Evolutionary conservation across 2,113 vertebrate species (phyloP).

Genomic region (Mormyrus lacerda): DNA sequence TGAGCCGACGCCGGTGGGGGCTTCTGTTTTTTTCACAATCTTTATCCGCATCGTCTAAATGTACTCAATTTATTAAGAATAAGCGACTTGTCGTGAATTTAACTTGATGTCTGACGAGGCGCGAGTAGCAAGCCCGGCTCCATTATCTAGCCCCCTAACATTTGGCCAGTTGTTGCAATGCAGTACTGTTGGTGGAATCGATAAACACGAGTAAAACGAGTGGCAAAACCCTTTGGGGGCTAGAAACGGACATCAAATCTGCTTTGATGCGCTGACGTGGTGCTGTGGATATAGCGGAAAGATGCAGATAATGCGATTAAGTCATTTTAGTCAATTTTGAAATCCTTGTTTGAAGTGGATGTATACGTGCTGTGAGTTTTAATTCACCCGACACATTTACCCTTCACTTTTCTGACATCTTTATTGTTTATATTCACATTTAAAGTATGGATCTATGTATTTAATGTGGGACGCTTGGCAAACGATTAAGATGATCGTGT

Average conservation of each 20-base stretch:
- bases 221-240: neutral
- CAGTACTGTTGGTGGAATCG: constrained; percentile 21
- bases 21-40: neutral
- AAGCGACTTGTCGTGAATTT: neutral
- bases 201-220: constrained; percentile 13
- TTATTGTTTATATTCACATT: neutral
- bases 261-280: neutral
- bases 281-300: neutral
- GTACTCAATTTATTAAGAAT: neutral
- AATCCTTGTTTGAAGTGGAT: neutral
- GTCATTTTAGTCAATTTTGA: constrained; percentile 8
- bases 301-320: neutral
- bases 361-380: constrained; percentile 26
- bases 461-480: neutral
- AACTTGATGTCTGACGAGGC: neutral
- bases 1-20: neutral
- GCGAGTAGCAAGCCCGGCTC: neutral
- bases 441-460: neutral
- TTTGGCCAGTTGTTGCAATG: constrained; percentile 28
- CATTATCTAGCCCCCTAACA: neutral
- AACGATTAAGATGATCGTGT: neutral
- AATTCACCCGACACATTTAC: constrained; percentile 12
- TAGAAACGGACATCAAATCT: neutral
- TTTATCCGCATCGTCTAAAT: neutral
- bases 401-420: neutral